Conservation (phyloP, 2,113 vertebrate genomes). For the Heterotilapia buettikoferi region DNA sequence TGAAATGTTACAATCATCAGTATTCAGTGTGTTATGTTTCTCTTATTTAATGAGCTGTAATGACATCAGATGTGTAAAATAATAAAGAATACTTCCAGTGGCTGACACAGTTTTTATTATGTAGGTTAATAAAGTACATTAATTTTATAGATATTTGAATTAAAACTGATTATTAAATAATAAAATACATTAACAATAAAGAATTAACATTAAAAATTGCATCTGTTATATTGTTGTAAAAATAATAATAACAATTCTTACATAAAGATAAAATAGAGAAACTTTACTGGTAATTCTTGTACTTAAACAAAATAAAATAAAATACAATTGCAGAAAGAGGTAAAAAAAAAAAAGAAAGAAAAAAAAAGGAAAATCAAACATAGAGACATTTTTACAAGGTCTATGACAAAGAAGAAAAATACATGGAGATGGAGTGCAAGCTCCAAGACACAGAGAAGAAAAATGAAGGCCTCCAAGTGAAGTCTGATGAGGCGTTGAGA, state of each 20-base stretch:
- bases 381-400: neutral
- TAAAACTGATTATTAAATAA: neutral
- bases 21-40: too few species aligned
- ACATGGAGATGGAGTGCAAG: neutral
- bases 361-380: neutral
- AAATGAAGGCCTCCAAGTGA: neutral
- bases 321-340: neutral
- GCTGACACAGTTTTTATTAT: too few species aligned
- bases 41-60: too few species aligned
- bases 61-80: too few species aligned
- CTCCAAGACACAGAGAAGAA: neutral
- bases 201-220: too few species aligned
- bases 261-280: neutral
- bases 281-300: neutral
- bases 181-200: neutral
- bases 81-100: too few species aligned
- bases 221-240: too few species aligned
- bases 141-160: too few species aligned
- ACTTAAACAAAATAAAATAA: neutral
- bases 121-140: too few species aligned
- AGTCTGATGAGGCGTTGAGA: neutral
- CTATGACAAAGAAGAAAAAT: neutral
- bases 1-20: too few species aligned
- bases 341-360: neutral
- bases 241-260: too few species aligned